Base-by-base conservation (phyloP, 2,888 invertebrate species). In the Callosobruchus maculatus region DNA sequence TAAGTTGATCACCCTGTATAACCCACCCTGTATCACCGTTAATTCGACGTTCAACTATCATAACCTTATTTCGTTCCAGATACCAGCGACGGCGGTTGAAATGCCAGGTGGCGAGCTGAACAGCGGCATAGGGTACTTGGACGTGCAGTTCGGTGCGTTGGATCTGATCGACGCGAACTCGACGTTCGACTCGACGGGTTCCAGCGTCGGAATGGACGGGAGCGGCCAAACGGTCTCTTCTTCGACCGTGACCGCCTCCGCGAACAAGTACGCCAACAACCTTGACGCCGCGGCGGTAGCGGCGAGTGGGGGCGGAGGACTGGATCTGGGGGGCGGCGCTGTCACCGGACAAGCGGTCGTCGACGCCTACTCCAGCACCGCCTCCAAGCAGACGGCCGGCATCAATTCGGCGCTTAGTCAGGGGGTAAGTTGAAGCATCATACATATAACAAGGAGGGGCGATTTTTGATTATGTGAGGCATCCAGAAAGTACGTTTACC, bases 41-140 rank as follows among this genome's bases (percentile, higher is more conserved):
- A n/a, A n/a, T n/a, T n/a, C n/a, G n/a, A 67, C 67, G 21, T 21
- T 5, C 4, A 21, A 2, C 2, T 67, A 4, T 67, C 2, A 67
- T 4, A 5, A 22, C 7, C 5, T 26, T 22, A 4, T 20, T 22
- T 22, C 67, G 5, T 77, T 87, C 9, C 87, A 97, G 94, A 98
- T 98, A 83, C 98, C 97, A 68, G 91, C 95, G 72, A 94, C 93
- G 74, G 97, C 98, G 22, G 98, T 98, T 67, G 98, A 98, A 88
- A 98, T 98, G 98, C 98, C 98, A 0, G 97, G 95, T 77, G 97
- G 95, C 77, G 96, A 96, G 82, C 90, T 93, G 74, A 93, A 92
- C 83, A 91, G 92, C 76, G 92, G 91, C 78, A 92, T 92, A 79
- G 91, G 90, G 78, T 93, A 93, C 86, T 90, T 98, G 80, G 97